Base-by-base conservation (phyloP, 2,113 vertebrate species). In the Numida meleagris region DNA sequence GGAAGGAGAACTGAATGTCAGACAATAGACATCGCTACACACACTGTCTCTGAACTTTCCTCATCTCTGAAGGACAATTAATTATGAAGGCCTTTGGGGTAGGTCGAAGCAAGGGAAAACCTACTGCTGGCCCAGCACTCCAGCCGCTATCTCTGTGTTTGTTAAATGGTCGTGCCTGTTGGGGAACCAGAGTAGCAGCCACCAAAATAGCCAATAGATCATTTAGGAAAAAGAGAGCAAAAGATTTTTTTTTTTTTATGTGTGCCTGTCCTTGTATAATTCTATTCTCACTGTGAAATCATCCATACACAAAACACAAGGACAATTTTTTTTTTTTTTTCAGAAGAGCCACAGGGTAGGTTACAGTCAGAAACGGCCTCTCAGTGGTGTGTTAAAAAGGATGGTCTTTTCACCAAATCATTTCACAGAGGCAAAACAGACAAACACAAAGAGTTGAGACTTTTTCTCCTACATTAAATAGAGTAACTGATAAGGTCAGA, bases 401-500 rank as follows among this genome's bases (percentile, higher is more conserved):
- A 98, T 97, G 97, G 97, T 97, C 98, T 98, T 98, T 97, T 98
- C 98, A 98, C 97, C 97, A 98, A 98, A 98, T 98, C 97, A 98
- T 98, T 98, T 98, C 97, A 98, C 97, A 98, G 97, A 98, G 96
- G 97, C 97, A 98, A 98, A 98, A 98, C 98, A 99, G 98, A 98
- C 98, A 98, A 98, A 98, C 98, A 99, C 98, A 98, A 99, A 98
- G 97, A 98, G 97, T 97, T 96, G 97, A 98, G 98, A 98, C 98
- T 98, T 98, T 98, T 98, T 98, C 98, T 98, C 97, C 97, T 97
- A 98, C 96, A 98, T 98, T 98, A 99, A 99, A 99, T 98, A 98
- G 98, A 98, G 98, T 98, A 98, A 98, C 98, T 98, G 98, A 98
- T 98, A 99, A 99, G 98, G 98, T 98, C 98, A 98, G 99, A 98